Percentiles rank a stretch among this genome's conserved stretches.
These are phyloP conservation scores for Tachuris rubrigastra DNA, from an alignment of 2,113 vertebrate genomes.

Conservation along the genomic window DNA sequence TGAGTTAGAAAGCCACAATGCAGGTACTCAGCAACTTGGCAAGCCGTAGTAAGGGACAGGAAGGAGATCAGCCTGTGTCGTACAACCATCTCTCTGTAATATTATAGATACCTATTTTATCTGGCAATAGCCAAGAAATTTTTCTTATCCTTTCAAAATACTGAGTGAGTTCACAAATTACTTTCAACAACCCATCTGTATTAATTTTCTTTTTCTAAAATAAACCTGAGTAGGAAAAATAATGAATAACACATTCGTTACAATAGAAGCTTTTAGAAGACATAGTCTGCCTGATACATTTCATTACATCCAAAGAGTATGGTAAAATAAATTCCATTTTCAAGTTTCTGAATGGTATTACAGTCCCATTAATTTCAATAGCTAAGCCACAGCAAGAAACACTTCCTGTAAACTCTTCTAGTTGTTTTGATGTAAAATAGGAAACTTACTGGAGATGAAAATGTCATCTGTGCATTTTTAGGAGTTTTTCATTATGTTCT, in stretches of 20 bases:
- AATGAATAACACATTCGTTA: conserved; percentile 23
- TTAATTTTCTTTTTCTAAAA: conserved; percentile 27
- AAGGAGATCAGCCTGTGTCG: neutral
- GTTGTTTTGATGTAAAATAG: neutral
- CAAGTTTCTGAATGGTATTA: neutral
- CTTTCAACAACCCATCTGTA: conserved; percentile 24
- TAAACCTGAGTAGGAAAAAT: conserved; percentile 31
- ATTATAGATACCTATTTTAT: conserved; percentile 14
- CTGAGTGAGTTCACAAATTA: neutral
- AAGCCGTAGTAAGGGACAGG: neutral
- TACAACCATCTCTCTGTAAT: neutral
- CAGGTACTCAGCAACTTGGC: neutral
- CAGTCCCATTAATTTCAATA: neutral
- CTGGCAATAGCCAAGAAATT: neutral
- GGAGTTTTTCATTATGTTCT: conserved; percentile 7
- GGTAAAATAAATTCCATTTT: conserved; percentile 33
- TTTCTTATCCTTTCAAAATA: conserved; percentile 44
- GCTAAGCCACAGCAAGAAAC: neutral
- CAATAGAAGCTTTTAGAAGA: neutral
- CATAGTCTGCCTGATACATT: neutral
- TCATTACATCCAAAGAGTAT: neutral
- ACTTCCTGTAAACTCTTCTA: neutral
- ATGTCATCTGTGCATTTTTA: neutral
- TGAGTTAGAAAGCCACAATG: neutral
- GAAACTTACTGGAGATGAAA: conserved; percentile 13